Base-by-base conservation (phyloP, 2,113 vertebrate species). In the Silurus meridionalis region DNA sequence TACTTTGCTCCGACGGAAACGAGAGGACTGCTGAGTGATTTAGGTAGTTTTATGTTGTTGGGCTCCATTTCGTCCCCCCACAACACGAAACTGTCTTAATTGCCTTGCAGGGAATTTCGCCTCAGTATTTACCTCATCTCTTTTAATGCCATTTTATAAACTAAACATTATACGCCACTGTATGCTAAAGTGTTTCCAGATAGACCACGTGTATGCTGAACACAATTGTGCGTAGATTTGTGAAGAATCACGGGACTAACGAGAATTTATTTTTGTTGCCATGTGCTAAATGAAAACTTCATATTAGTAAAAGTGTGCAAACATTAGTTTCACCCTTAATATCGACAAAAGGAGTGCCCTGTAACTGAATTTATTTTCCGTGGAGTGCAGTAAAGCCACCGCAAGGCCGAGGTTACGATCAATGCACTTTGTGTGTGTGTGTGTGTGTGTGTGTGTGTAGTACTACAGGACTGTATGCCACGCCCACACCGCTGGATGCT, bases 31-130 rank as follows among this genome's bases (percentile, higher is more conserved):
- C 94, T 95, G 95, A 95, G 97, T 97, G 97, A 95, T 98, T 97
- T 98, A 98, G 97, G 97, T 98, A 99, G 97, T 98, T 97, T 98
- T 96, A 96, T 98, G 97, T 98, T 99, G 97, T 98, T 98, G 96
- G 96, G 96, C 96, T 98, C 88, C 94, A 94, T 91, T 94, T 96
- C 94, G 90, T 96, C 95, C 95, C 96, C 95, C 97, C 96, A 96
- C 96, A 97, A 97, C 97, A 97, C 92, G 95, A 97, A 96, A 97
- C 97, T 97, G 97, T 96, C 97, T 97, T 97, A 95, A 98, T 97
- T 97, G 97, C 97, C 96, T 96, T 85, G 89, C 97, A 98, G 97
- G 96, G 96, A 96, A 96, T 95, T 93, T 96, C 97, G 92, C 95
- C 96, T 91, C 95, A 94, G 93, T 94, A 25, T 86, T 85, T 88